Evolutionary conservation across 2,113 vertebrate species (phyloP).

Genomic region (Phoxinus phoxinus): DNA sequence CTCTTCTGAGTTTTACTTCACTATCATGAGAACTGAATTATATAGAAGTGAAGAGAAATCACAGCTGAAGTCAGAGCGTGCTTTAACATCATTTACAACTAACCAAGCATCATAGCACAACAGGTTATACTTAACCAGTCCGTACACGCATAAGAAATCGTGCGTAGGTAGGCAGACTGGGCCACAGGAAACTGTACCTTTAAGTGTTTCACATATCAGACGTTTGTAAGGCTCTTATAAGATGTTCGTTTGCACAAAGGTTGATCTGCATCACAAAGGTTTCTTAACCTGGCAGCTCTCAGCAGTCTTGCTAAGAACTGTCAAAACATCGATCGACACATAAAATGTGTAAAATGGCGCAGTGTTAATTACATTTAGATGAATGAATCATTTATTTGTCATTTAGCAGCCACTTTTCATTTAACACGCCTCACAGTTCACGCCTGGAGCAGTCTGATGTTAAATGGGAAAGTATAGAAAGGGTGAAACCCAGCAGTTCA

Average conservation of each 20-base stretch:
- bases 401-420: conserved; percentile 3
- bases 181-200: conserved; percentile 17
- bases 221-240: background rate
- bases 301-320: background rate
- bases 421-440: background rate
- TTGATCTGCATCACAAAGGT: background rate
- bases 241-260: background rate
- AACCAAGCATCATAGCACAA: background rate
- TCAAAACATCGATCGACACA: conserved; percentile 11
- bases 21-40: background rate
- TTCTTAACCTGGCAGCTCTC: conserved; percentile 33
- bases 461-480: background rate
- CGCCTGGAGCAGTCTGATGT: conserved; percentile 5
- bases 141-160: background rate
- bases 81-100: background rate
- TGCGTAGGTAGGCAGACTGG: conserved; percentile 4
- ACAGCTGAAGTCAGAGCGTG: background rate
- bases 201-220: conserved; percentile 2
- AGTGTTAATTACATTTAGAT: background rate
- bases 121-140: conserved; percentile 27
- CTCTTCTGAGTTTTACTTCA: background rate
- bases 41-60: background rate
- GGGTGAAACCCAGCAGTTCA: background rate
- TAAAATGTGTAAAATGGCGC: background rate
- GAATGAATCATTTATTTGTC: background rate